A percentile compares a stretch with the other conserved stretches of the same genome.
Conservation (phyloP, 2,888 invertebrate species). For the Caenorhabditis panamensis region DNA sequence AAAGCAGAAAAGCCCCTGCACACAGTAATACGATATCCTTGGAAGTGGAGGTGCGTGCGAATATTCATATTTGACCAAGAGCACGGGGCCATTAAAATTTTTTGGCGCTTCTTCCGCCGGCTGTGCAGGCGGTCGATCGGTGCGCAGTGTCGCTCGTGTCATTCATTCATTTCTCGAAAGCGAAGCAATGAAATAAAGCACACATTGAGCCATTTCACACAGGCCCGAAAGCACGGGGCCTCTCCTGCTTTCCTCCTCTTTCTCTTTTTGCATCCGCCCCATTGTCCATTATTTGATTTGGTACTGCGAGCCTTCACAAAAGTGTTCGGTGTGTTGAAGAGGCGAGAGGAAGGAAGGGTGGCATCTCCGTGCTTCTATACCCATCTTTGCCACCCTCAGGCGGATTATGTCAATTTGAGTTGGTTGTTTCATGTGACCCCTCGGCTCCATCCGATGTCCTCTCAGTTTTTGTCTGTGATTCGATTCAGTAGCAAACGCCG, state of each 20-base stretch:
- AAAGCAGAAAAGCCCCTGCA: not conserved
- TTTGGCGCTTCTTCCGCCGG: conserved; percentile 8
- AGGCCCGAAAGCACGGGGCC: conserved; percentile 17
- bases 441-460: conserved; percentile 7
- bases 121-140: conserved; percentile 10
- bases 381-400: conserved; percentile 28
- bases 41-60: conserved; percentile 47
- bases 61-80: conserved; percentile 51
- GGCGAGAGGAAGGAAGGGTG: conserved; percentile 21
- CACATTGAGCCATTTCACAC: conserved; percentile 36
- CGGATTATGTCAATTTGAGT: conserved; percentile 52
- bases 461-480: conserved; percentile 27
- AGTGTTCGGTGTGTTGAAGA: conserved; percentile 39
- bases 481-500: not conserved
- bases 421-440: conserved; percentile 34
- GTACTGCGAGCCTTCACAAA: conserved; percentile 41
- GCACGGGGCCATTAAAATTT: conserved; percentile 28
- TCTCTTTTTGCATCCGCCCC: conserved; percentile 17
- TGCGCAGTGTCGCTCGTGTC: conserved; percentile 28
- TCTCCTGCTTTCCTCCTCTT: not conserved
- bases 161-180: conserved; percentile 49
- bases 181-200: conserved; percentile 57
- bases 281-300: conserved; percentile 62
- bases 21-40: conserved; percentile 38
- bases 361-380: conserved; percentile 5